phyloP scores from a whole-genome alignment of 2,797 vertebrate species.

The Fistularia commersonii region DNA sequence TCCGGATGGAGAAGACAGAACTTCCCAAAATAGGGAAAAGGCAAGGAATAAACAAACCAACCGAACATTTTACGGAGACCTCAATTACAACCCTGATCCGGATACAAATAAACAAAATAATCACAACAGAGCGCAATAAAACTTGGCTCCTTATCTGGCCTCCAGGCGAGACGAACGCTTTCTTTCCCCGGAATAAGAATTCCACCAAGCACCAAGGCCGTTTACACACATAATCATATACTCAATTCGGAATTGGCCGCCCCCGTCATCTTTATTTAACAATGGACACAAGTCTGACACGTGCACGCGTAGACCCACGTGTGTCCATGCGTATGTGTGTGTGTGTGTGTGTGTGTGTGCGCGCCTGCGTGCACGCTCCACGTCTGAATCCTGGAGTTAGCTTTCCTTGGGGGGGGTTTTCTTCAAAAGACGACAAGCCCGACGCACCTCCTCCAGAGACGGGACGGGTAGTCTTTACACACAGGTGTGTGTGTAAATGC shows the following conservation, averaged over 20 bases:
- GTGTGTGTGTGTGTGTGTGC: conserved; percentile 24
- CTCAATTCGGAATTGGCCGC: conserved; percentile 35
- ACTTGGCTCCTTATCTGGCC: conserved; percentile 49
- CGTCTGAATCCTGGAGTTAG: too few species aligned
- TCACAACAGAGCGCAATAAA: conserved; percentile 62
- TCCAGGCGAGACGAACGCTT: conserved; percentile 19
- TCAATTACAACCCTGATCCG: conserved; percentile 72
- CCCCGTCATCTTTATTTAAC: not conserved
- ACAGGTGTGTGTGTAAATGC: too few species aligned
- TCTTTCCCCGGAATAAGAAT: too few species aligned
- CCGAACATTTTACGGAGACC: conserved; percentile 72
- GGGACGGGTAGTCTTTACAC: too few species aligned
- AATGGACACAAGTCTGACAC: not conserved
- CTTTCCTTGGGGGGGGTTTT: too few species aligned
- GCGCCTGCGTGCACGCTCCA: too few species aligned
- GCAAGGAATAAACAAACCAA: conserved; percentile 52
- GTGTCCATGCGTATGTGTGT: conserved; percentile 20
- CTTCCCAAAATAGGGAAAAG: conserved; percentile 59
- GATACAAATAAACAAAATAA: conserved; percentile 78
- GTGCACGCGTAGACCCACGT: conserved; percentile 34
- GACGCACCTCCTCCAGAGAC: too few species aligned
- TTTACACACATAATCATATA: conserved; percentile 50
- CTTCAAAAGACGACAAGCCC: too few species aligned
- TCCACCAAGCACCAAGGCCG: conserved; percentile 3
- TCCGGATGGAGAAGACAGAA: conserved; percentile 46